Evolutionary conservation across 1,140 invertebrate species (phyloP).

Genomic region (Schlechtendalia chinensis): DNA sequence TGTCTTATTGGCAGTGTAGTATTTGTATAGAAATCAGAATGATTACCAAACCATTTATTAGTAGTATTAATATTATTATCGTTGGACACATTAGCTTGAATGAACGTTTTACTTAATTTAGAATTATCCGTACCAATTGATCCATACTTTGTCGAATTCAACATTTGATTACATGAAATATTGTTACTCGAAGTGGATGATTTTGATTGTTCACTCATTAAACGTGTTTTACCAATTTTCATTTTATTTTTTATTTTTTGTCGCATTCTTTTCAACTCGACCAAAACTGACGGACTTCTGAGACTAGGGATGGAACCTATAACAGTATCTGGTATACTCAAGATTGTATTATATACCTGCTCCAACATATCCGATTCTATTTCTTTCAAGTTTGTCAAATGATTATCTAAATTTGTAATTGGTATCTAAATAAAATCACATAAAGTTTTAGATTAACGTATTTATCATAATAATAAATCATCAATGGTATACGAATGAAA

Average conservation of each 20-base stretch:
- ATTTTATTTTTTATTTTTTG: constrained; percentile 44
- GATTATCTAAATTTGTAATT: constrained; percentile 16
- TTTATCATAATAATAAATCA: too few relatives aligned
- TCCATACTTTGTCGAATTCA: background rate
- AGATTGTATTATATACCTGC: constrained; percentile 15
- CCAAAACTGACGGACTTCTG: constrained; percentile 4
- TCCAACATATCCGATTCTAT: constrained; percentile 35
- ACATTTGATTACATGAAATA: background rate
- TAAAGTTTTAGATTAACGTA: background rate
- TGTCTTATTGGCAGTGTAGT: background rate
- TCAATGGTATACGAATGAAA: too few relatives aligned
- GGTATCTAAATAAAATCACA: constrained; percentile 21
- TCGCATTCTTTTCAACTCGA: constrained; percentile 25
- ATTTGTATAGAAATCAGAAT: background rate
- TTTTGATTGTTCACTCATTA: constrained; percentile 11
- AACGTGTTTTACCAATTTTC: constrained; percentile 18
- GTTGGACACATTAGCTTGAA: background rate
- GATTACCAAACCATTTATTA: constrained; percentile 17
- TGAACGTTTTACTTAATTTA: background rate
- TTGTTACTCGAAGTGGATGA: background rate
- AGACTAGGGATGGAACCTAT: constrained; percentile 14
- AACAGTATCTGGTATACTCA: constrained; percentile 18
- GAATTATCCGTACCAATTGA: background rate
- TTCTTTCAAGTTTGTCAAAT: constrained; percentile 18
- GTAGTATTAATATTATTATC: background rate